Evolutionary conservation across 2,888 invertebrate genomes (phyloP).

Genomic region (Caenorhabditis sp.): DNA sequence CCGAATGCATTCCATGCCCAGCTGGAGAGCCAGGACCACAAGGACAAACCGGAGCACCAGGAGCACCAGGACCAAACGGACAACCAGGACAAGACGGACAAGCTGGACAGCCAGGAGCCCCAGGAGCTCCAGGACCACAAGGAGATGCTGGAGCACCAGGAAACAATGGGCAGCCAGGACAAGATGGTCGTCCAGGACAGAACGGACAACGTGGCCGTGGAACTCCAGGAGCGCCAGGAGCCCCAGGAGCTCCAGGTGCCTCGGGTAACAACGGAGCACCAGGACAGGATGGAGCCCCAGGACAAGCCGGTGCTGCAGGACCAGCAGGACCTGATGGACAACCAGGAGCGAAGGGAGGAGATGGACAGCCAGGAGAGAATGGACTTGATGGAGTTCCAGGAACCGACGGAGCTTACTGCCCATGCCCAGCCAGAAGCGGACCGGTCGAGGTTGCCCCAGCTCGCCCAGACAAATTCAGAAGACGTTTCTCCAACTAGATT

Average conservation of each 20-base stretch:
- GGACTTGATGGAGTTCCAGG: constrained; percentile 62
- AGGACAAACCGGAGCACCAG: constrained; percentile 63
- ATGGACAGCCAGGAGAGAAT: constrained; percentile 53
- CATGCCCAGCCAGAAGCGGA: constrained; percentile 57
- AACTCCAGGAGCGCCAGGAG: constrained; percentile 50
- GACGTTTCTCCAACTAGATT: constrained; percentile 56
- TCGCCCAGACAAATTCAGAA: constrained; percentile 53
- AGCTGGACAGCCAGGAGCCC: constrained; percentile 61
- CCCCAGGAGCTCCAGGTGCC: constrained; percentile 45
- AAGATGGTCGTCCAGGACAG: constrained; percentile 70
- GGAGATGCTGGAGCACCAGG: constrained; percentile 57
- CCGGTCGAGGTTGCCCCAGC: constrained; percentile 57
- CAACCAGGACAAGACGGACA: constrained; percentile 56
- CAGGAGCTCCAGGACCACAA: constrained; percentile 56
- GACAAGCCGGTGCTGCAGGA: constrained; percentile 67
- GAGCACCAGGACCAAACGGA: constrained; percentile 64
- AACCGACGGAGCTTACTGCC: constrained; percentile 61
- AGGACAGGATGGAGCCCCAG: constrained; percentile 68
- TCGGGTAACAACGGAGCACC: constrained; percentile 54
- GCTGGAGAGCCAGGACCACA: constrained; percentile 60
- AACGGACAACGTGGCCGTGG: constrained; percentile 60
- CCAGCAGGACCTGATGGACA: constrained; percentile 65
- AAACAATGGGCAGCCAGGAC: constrained; percentile 56
- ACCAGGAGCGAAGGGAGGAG: constrained; percentile 58
- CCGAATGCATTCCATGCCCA: constrained; percentile 61